Percentiles rank a stretch among this genome's conserved stretches.
These are phyloP conservation scores for Cheilosia scutellata DNA, from an alignment of 2,888 invertebrate species.

Conservation along the genomic window DNA sequence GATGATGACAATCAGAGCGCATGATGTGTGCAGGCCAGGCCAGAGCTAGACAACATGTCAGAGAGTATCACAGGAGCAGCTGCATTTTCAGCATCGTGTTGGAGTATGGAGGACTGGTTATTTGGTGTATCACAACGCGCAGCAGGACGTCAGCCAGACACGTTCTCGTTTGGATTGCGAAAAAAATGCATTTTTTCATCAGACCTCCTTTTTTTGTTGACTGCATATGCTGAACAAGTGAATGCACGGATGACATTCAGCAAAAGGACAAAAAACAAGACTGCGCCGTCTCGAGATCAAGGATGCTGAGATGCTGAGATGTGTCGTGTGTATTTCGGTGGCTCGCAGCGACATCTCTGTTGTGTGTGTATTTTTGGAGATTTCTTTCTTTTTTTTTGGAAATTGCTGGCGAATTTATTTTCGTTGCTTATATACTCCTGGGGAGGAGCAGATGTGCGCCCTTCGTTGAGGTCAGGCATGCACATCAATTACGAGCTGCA, in stretches of 20 bases:
- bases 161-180: constrained; percentile 55
- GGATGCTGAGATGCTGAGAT: constrained; percentile 48
- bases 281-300: constrained; percentile 47
- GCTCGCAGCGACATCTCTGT: constrained; percentile 35
- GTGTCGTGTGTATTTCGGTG: constrained; percentile 21
- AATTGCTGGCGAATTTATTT: constrained; percentile 60
- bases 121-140: constrained; percentile 27
- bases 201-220: constrained; percentile 4
- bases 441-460: constrained; percentile 62
- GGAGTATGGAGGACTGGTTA: background rate
- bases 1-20: constrained; percentile 49
- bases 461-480: constrained; percentile 63
- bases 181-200: constrained; percentile 3
- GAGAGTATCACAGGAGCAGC: constrained; percentile 46
- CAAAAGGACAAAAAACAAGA: constrained; percentile 47
- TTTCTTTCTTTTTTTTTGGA: constrained; percentile 2
- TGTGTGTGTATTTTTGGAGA: constrained; percentile 43
- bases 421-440: constrained; percentile 12
- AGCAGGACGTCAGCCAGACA: constrained; percentile 72
- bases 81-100: constrained; percentile 37
- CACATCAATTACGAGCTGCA: constrained; percentile 70
- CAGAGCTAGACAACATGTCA: constrained; percentile 6
- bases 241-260: constrained; percentile 63
- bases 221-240: constrained; percentile 36
- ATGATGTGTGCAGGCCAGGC: constrained; percentile 23